These are phyloP conservation scores for Pelobates fuscus DNA, from an alignment of 2,113 vertebrate species.

Conservation along the genomic window DNA sequence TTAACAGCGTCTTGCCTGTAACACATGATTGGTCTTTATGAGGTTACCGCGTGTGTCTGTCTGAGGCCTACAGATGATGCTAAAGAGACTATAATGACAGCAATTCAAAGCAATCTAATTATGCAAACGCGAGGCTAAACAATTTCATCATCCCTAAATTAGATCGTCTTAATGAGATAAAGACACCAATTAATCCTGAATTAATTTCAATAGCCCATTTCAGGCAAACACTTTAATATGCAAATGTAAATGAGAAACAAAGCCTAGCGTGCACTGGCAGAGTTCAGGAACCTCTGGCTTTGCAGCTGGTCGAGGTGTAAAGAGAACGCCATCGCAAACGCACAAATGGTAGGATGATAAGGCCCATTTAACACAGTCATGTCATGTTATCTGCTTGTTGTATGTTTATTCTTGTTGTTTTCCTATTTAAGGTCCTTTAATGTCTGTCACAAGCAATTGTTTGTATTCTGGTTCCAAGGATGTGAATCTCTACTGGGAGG, in stretches of 20 bases:
- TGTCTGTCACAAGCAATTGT: constrained; percentile 37
- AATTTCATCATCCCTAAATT: constrained; percentile 99
- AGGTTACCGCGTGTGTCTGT: constrained; percentile 91
- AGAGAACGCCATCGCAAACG: constrained; percentile 72
- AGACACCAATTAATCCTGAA: constrained; percentile 99
- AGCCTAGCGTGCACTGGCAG: constrained; percentile 86
- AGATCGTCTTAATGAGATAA: constrained; percentile 99
- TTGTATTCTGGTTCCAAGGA: constrained; percentile 7
- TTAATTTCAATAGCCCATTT: constrained; percentile 96
- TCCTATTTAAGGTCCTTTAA: constrained; percentile 29
- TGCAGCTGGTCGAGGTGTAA: constrained; percentile 78
- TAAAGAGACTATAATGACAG: constrained; percentile 99
- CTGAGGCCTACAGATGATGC: constrained; percentile 88
- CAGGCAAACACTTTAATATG: constrained; percentile 96
- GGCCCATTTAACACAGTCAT: constrained; percentile 74
- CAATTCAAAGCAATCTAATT: constrained; percentile 98
- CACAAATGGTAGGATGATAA: constrained; percentile 72
- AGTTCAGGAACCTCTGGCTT: constrained; percentile 82
- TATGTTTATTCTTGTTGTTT: constrained; percentile 43
- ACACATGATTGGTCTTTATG: constrained; percentile 95
- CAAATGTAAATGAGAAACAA: constrained; percentile 91
- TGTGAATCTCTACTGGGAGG: not conserved
- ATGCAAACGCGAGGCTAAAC: constrained; percentile 96
- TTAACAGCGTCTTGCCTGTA: constrained; percentile 80
- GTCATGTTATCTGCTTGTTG: constrained; percentile 48